Evolutionary conservation across 1,140 invertebrate genomes (phyloP).

Genomic region (Tetraneura akinire): DNA sequence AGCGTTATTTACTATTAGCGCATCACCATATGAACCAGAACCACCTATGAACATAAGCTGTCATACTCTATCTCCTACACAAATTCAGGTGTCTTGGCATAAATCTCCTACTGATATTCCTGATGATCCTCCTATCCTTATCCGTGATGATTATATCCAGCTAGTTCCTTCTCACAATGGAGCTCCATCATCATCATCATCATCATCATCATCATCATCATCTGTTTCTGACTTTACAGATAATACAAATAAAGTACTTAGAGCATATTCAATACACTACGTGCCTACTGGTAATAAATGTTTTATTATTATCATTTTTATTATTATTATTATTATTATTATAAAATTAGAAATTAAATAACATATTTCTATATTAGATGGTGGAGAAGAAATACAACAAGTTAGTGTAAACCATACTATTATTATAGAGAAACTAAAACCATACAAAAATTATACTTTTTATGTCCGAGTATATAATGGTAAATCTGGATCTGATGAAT

Average conservation of each 20-base stretch:
- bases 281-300: conserved; percentile 62
- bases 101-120: conserved; percentile 58
- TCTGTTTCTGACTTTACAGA: neutral
- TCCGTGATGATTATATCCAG: conserved; percentile 20
- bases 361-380: conserved; percentile 53
- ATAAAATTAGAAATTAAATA: neutral
- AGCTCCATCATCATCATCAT: neutral
- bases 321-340: neutral
- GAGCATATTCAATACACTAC: conserved; percentile 69
- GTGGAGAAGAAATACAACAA: conserved; percentile 63
- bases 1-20: conserved; percentile 63
- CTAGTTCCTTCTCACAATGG: conserved; percentile 3
- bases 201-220: neutral
- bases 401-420: conserved; percentile 63
- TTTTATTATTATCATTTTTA: conserved; percentile 30
- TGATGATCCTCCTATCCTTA: conserved; percentile 56
- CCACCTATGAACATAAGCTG: conserved; percentile 65
- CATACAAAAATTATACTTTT: conserved; percentile 71
- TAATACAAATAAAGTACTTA: conserved; percentile 57
- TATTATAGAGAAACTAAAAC: conserved; percentile 63
- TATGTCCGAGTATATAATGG: conserved; percentile 67
- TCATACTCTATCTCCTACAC: conserved; percentile 62
- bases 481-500: conserved; percentile 66
- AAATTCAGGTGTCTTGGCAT: conserved; percentile 65
- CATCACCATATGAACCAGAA: conserved; percentile 62